Percentiles rank a stretch among this genome's conserved stretches.
Evolutionary conservation across 2,113 vertebrate species (phyloP).

Genomic region (Seriola quinqueradiata): DNA sequence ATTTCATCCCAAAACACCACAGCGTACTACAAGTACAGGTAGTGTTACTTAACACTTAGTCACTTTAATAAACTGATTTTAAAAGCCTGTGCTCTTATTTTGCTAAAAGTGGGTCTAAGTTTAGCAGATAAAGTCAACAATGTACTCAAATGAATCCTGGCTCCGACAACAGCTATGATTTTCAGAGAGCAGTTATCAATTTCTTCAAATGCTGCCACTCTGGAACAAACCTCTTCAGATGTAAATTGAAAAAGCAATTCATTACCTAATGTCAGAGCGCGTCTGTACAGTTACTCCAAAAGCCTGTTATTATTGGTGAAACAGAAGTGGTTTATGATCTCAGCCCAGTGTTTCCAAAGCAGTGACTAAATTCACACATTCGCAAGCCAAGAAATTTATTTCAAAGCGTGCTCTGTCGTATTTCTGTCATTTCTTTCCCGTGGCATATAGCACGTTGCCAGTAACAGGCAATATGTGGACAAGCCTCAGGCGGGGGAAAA

Average conservation of each 20-base stretch:
- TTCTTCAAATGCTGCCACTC: slow-evolving; percentile 58
- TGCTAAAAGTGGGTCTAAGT: slow-evolving; percentile 19
- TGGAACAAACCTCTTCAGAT: slow-evolving; percentile 67
- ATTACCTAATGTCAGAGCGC: slow-evolving; percentile 39
- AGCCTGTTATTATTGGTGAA: slow-evolving; percentile 11
- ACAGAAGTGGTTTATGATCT: neutral
- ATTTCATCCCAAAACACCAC: neutral
- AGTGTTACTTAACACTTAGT: neutral
- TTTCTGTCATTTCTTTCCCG: neutral
- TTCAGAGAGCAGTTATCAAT: slow-evolving; percentile 54
- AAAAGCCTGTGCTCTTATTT: slow-evolving; percentile 1
- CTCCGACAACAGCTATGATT: slow-evolving; percentile 49
- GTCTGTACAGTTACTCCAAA: slow-evolving; percentile 29
- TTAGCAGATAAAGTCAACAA: slow-evolving; percentile 37
- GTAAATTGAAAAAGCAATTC: slow-evolving; percentile 72
- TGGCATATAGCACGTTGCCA: neutral
- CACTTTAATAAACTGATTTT: slow-evolving; percentile 24
- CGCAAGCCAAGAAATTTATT: neutral
- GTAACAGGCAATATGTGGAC: neutral
- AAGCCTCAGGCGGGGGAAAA: neutral
- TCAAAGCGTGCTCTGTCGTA: neutral
- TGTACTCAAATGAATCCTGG: slow-evolving; percentile 3
- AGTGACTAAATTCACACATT: neutral
- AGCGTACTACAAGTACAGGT: too few species aligned
- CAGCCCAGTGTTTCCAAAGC: neutral